These are phyloP conservation scores for Panthera tigris DNA, from an alignment of 2,113 vertebrate genomes.

Conservation along the genomic window DNA sequence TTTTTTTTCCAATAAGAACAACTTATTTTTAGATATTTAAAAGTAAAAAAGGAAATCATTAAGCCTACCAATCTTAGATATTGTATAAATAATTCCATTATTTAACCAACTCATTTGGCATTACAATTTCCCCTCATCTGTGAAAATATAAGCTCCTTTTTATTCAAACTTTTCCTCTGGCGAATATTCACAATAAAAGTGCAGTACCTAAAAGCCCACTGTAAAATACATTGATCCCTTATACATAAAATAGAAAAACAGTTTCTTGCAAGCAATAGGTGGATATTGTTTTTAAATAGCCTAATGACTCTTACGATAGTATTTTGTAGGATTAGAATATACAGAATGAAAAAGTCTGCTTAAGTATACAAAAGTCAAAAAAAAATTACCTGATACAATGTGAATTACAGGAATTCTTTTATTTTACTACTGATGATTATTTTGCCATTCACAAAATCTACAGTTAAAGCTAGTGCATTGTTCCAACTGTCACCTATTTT, in stretches of 20 bases:
- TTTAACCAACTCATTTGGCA: not conserved
- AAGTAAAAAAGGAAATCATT: not conserved
- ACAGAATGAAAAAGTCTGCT: not conserved
- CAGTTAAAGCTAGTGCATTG: conserved; percentile 71
- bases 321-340: not conserved
- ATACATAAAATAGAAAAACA: not conserved
- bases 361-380: conserved; percentile 9
- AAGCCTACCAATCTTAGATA: not conserved
- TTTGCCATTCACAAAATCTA: conserved; percentile 77
- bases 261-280: not conserved
- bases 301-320: not conserved
- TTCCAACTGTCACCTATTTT: conserved; percentile 59
- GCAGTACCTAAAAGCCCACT: not conserved
- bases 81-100: not conserved
- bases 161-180: conserved; percentile 15
- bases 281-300: not conserved
- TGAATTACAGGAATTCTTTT: conserved; percentile 74
- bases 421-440: conserved; percentile 66
- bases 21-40: conserved; percentile 6
- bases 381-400: not conserved
- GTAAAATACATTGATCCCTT: not conserved
- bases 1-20: not conserved
- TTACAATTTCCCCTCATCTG: not conserved
- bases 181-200: conserved; percentile 13
- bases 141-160: not conserved